Evolutionary conservation across 2,888 invertebrate species (phyloP).

Genomic region (Drosophila affinis): DNA sequence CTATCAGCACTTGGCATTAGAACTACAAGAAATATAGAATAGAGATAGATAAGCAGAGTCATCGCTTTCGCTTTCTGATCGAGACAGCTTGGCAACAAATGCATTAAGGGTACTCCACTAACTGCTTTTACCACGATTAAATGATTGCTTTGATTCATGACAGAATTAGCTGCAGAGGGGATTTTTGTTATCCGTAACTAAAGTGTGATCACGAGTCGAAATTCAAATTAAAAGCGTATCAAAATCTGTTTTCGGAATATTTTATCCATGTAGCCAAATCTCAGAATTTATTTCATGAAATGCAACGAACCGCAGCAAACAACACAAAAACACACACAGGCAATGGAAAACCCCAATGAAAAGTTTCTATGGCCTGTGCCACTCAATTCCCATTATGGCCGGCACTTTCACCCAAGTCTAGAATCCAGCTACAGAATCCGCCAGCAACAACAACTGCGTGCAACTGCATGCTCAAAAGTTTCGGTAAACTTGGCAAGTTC

Average conservation of each 20-base stretch:
- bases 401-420: conserved; percentile 21
- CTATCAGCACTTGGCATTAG: conserved; percentile 18
- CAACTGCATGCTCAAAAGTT: conserved; percentile 27
- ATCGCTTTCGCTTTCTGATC: conserved; percentile 1
- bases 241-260: neutral
- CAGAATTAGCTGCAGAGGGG: no score
- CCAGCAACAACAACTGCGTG: neutral
- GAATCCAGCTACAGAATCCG: neutral
- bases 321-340: neutral
- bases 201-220: neutral
- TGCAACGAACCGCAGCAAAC: neutral
- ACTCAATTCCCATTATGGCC: conserved; percentile 10
- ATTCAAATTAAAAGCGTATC: neutral
- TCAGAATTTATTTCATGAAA: neutral
- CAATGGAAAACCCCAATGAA: neutral
- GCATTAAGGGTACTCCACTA: neutral
- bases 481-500: conserved; percentile 34
- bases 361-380: conserved; percentile 6
- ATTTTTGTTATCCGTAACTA: no score
- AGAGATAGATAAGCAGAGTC: neutral
- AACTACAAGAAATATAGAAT: neutral
- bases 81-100: neutral
- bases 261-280: neutral
- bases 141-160: no score
- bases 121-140: no score